Evolutionary conservation across 53 echinoderm and acorn worm genomes (phyloP).

Genomic region (Hippasteria phrygiana): DNA sequence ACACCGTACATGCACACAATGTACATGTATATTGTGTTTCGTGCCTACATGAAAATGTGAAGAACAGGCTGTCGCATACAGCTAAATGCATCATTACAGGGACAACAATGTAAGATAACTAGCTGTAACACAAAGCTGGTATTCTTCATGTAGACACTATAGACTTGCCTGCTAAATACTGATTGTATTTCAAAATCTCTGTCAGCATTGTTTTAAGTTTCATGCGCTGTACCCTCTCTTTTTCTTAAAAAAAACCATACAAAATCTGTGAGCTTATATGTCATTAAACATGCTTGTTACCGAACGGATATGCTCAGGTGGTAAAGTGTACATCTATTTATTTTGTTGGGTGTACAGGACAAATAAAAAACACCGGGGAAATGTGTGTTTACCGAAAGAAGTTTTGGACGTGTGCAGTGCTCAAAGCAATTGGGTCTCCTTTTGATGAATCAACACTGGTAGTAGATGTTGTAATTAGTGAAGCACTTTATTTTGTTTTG

Average conservation of each 20-base stretch:
- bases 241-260: constrained; percentile 1
- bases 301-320: constrained; percentile 3
- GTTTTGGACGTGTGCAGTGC: too few species aligned
- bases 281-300: constrained; percentile 64
- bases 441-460: too few species aligned
- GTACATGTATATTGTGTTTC: too few species aligned
- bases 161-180: background rate
- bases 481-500: too few species aligned
- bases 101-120: background rate
- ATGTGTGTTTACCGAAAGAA: background rate
- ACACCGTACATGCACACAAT: too few species aligned
- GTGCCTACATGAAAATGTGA: too few species aligned
- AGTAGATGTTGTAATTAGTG: too few species aligned
- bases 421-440: too few species aligned
- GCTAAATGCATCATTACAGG: background rate
- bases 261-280: constrained; percentile 52
- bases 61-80: too few species aligned
- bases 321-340: background rate
- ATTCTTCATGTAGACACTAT: background rate
- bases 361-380: too few species aligned
- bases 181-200: background rate
- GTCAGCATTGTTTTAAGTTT: constrained; percentile 12
- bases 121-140: background rate
- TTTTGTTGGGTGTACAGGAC: background rate
- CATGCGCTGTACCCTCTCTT: background rate